phyloP scores from a whole-genome alignment of 2,888 invertebrate genomes.

The Megastigmus dorsalis region DNA sequence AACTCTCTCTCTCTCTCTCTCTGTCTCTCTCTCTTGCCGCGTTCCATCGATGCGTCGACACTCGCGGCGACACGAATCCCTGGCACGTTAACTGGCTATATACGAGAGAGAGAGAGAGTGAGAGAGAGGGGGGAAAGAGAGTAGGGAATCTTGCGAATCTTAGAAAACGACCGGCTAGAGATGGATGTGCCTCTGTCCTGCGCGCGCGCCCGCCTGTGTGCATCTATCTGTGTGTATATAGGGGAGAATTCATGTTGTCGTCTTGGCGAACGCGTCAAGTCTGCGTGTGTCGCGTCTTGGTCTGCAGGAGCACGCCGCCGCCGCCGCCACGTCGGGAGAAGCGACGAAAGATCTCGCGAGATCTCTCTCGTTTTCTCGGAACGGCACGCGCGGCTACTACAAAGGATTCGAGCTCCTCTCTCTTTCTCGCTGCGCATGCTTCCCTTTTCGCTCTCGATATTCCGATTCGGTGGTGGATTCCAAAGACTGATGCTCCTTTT shows the following conservation, averaged over 20 bases:
- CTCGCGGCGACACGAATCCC: slow-evolving; percentile 51
- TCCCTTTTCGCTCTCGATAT: slow-evolving; percentile 64
- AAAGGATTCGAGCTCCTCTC: slow-evolving; percentile 57
- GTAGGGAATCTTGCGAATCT: slow-evolving; percentile 61
- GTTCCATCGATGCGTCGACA: slow-evolving; percentile 58
- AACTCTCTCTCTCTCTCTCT: too few species aligned
- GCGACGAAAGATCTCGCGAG: slow-evolving; percentile 58
- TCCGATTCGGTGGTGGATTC: slow-evolving; percentile 59
- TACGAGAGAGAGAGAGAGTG: slow-evolving; percentile 42
- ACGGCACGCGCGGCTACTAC: slow-evolving; percentile 63
- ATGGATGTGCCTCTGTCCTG: slow-evolving; percentile 56
- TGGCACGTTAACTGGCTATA: slow-evolving; percentile 51
- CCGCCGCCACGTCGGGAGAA: slow-evolving; percentile 7
- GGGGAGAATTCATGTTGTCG: slow-evolving; percentile 1
- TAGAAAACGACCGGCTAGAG: slow-evolving; percentile 60
- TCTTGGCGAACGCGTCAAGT: slow-evolving; percentile 21
- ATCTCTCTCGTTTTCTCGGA: slow-evolving; percentile 67
- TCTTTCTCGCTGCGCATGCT: not conserved
- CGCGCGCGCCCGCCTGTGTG: not conserved
- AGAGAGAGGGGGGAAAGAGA: slow-evolving; percentile 6
- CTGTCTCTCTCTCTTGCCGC: too few species aligned
- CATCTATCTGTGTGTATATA: too few species aligned
- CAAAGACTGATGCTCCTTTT: not conserved
- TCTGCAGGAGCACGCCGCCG: not conserved
- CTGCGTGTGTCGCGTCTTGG: too few species aligned